These are phyloP conservation scores for Tenthredo scrophulariae DNA, from an alignment of 2,888 invertebrate genomes.

Conservation along the genomic window DNA sequence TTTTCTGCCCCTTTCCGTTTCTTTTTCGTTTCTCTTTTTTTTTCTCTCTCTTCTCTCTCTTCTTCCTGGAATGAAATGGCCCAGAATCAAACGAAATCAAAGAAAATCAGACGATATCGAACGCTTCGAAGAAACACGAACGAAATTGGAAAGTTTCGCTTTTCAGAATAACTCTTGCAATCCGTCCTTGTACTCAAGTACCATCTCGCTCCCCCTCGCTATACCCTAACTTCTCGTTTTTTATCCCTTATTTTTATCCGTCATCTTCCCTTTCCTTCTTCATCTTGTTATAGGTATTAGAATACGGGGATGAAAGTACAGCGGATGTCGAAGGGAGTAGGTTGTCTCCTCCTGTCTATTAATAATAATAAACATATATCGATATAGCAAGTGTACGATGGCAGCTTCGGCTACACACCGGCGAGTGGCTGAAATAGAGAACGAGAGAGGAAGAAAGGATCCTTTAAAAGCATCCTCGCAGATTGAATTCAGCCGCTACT, in stretches of 20 bases:
- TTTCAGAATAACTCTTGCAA: slow-evolving; percentile 35
- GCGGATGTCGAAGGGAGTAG: not conserved
- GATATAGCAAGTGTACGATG: not conserved
- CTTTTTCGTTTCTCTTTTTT: not conserved
- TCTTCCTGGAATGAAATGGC: slow-evolving; percentile 28
- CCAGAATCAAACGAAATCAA: slow-evolving; percentile 45
- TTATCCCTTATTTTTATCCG: not conserved
- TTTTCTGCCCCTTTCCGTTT: slow-evolving; percentile 9
- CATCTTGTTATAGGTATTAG: not conserved
- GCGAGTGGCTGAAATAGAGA: not conserved
- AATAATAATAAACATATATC: slow-evolving; percentile 26
- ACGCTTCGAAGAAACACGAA: slow-evolving; percentile 8
- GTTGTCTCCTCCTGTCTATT: slow-evolving; percentile 14
- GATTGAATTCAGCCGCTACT: slow-evolving; percentile 48
- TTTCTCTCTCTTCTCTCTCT: not conserved
- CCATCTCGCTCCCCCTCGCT: not conserved
- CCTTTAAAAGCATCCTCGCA: slow-evolving; percentile 51
- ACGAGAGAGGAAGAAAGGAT: slow-evolving; percentile 1
- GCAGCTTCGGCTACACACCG: not conserved
- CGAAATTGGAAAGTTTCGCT: slow-evolving; percentile 46
- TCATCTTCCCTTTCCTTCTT: not conserved
- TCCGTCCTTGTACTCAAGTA: slow-evolving; percentile 19
- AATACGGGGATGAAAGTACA: slow-evolving; percentile 2
- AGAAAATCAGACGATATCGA: slow-evolving; percentile 40
- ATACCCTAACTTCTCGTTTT: not conserved